Percentiles rank a stretch among this genome's conserved stretches.
Conservation (phyloP, 2,888 invertebrate species). For the Eueremaeus valkanovi region DNA sequence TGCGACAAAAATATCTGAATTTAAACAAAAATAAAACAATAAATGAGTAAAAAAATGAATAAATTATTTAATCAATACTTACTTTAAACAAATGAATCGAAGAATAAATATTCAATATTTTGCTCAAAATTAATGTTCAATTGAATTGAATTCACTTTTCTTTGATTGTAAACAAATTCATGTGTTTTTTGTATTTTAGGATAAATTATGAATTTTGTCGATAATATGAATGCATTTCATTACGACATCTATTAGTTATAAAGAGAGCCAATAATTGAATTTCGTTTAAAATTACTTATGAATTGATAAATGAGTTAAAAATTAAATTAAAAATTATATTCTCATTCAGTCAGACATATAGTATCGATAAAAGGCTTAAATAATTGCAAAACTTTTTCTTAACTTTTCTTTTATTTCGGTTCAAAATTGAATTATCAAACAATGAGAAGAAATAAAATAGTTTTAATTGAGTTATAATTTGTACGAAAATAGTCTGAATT, state of each 20-base stretch:
- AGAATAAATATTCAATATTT: too few relatives aligned
- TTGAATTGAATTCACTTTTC: background rate
- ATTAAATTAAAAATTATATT: background rate
- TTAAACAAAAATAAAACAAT: too few relatives aligned
- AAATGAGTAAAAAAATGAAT: background rate
- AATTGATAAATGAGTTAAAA: background rate
- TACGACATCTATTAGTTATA: background rate
- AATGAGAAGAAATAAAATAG: too few relatives aligned
- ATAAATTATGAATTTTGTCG: background rate
- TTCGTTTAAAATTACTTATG: too few relatives aligned
- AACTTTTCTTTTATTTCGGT: background rate
- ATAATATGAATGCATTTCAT: background rate
- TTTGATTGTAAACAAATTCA: background rate
- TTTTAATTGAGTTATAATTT: too few relatives aligned
- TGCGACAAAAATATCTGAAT: too few relatives aligned
- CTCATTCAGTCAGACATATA: too few relatives aligned
- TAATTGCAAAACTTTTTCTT: background rate
- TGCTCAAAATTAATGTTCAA: background rate
- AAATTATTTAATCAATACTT: background rate
- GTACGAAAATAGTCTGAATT: too few relatives aligned
- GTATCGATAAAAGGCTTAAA: background rate
- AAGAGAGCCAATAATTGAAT: background rate
- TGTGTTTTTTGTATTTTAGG: background rate
- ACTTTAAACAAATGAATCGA: background rate
- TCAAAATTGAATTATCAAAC: too few relatives aligned